Evolutionary conservation across 2,888 invertebrate species (phyloP).

Genomic region (Cephus nigrinus): DNA sequence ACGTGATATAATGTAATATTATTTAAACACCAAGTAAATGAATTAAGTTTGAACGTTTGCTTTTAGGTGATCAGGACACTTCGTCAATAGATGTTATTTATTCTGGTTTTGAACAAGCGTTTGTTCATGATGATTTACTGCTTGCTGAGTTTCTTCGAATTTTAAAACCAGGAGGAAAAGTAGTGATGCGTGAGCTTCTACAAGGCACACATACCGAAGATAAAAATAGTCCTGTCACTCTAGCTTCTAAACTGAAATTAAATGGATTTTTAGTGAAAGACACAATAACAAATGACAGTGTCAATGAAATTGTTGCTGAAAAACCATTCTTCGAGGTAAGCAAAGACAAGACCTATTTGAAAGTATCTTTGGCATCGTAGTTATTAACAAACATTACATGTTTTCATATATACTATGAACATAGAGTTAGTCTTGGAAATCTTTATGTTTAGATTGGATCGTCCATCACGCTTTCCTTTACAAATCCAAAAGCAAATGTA

Average conservation of each 20-base stretch:
- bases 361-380: slow-evolving; percentile 78
- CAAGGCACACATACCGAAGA: slow-evolving; percentile 39
- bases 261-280: slow-evolving; percentile 72
- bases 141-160: slow-evolving; percentile 72
- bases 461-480: slow-evolving; percentile 69
- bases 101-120: slow-evolving; percentile 61
- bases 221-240: slow-evolving; percentile 48
- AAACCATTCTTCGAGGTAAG: slow-evolving; percentile 55
- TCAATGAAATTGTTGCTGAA: slow-evolving; percentile 49
- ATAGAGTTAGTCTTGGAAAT: slow-evolving; percentile 6
- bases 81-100: slow-evolving; percentile 74
- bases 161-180: slow-evolving; percentile 73
- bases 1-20: neutral
- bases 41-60: neutral
- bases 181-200: slow-evolving; percentile 69
- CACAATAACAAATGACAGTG: slow-evolving; percentile 22
- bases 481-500: slow-evolving; percentile 66
- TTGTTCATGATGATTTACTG: slow-evolving; percentile 65
- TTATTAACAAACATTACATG: slow-evolving; percentile 51
- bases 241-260: slow-evolving; percentile 70
- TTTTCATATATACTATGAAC: neutral
- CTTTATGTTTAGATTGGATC: slow-evolving; percentile 69
- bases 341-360: slow-evolving; percentile 44
- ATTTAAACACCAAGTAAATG: neutral
- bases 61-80: slow-evolving; percentile 69